Base-by-base conservation (phyloP, 2,113 vertebrate genomes). In the Gallinago media region DNA sequence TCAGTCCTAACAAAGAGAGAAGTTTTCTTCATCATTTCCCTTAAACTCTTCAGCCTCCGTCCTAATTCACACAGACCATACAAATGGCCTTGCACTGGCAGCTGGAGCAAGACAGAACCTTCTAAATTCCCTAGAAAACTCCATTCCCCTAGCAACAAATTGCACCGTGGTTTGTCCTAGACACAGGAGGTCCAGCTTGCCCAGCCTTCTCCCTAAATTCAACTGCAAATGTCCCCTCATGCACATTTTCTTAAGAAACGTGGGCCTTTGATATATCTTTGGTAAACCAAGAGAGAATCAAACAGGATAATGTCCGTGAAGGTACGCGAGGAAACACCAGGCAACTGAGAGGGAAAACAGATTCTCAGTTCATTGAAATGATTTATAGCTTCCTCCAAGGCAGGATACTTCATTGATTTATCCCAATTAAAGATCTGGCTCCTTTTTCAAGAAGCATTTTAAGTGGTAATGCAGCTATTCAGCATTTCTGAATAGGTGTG, bases 1-100 rank as follows among this genome's bases (percentile, higher is more conserved):
- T 87, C 29, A n/a, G 25, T 55, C 34, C 73, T 84, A 76, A 42
- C 8, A 47, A 77, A 46, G 19, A 38, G 67, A 63, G 20, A 25
- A 4, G 12, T 34, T 72, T 71, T 71, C 31, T 47, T 34, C 54
- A 21, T 31, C 3, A 11, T 54, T 92, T 87, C 46, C 52, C 38
- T 31, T 40, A 27, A 75, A 7, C 40, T 65, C 27, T 38, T 74
- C 3, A 12, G 34, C 40, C 78, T 36, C 34, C 68, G 50, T 67
- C 47, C 32, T 1, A 2, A 8, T 44, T 84, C 63, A 67, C 42
- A 42, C 7, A 49, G n/a, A n/a, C 50, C 0, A 0, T 19, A 79
- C 20, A 47, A 81, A 79, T 8, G 54, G 16, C 50, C 25, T 31
- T 50, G 46, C 82, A 75, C 2, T 19, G 26, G 21, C 71, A 61